phyloP scores from a whole-genome alignment of 2,888 invertebrate species.

The Phengaris alcon region DNA sequence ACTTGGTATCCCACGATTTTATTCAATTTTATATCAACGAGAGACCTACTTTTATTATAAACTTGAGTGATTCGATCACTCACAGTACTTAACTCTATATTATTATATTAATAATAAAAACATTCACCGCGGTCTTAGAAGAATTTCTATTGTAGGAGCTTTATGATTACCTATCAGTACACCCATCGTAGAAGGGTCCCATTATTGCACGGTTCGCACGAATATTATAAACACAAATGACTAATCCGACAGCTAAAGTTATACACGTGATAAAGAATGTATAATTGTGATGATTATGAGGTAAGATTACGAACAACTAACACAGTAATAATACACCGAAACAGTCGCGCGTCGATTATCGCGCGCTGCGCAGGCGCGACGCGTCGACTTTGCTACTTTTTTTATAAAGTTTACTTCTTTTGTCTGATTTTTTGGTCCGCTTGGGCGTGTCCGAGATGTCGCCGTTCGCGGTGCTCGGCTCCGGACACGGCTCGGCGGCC shows the following conservation, averaged over 20 bases:
- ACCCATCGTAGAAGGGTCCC: background rate
- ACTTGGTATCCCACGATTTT: conserved; percentile 27
- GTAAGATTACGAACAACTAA: conserved; percentile 30
- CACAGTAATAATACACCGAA: conserved; percentile 25
- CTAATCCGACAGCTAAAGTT: conserved; percentile 30
- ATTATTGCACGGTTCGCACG: conserved; percentile 22
- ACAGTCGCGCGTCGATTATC: conserved; percentile 51
- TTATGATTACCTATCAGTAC: background rate
- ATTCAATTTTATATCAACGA: conserved; percentile 13
- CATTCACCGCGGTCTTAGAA: background rate
- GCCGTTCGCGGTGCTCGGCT: conserved; percentile 35
- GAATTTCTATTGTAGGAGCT: background rate
- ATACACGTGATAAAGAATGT: conserved; percentile 28
- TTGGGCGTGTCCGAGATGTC: conserved; percentile 49
- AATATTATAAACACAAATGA: conserved; percentile 16
- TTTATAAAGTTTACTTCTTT: conserved; percentile 55
- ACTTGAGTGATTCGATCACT: conserved; percentile 29
- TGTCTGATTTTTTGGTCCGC: conserved; percentile 52
- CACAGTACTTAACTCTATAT: conserved; percentile 23
- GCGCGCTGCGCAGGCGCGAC: conserved; percentile 74
- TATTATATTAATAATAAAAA: conserved; percentile 23
- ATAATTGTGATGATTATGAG: conserved; percentile 32
- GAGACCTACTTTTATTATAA: conserved; percentile 24
- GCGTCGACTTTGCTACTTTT: conserved; percentile 53
- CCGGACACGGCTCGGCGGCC: conserved; percentile 32